Conservation (phyloP, 2,888 invertebrate species). For the Sphaerophoria rueppellii region DNA sequence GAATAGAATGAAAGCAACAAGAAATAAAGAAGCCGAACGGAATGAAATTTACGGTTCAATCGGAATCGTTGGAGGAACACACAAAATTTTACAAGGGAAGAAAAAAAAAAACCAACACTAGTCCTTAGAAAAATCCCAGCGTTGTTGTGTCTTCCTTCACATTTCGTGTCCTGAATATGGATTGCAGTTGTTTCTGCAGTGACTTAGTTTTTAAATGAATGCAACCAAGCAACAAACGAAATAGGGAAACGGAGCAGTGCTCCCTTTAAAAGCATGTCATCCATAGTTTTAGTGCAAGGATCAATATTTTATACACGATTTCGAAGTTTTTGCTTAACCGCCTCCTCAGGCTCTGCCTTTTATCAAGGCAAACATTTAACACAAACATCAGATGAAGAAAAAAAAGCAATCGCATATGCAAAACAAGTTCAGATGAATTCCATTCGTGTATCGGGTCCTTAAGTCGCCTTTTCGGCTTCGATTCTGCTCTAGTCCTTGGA, state of each 20-base stretch:
- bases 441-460: slow-evolving; percentile 35
- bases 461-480: background rate
- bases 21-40: slow-evolving; percentile 39
- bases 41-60: slow-evolving; percentile 55
- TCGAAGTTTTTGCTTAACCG: background rate
- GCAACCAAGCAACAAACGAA: slow-evolving; percentile 49
- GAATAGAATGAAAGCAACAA: slow-evolving; percentile 27
- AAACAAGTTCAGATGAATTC: slow-evolving; percentile 63
- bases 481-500: background rate
- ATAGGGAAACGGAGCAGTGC: background rate
- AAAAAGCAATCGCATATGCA: slow-evolving; percentile 26
- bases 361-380: background rate
- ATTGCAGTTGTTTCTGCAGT: slow-evolving; percentile 14
- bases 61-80: slow-evolving; percentile 33
- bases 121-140: slow-evolving; percentile 17
- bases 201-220: slow-evolving; percentile 45
- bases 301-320: slow-evolving; percentile 42
- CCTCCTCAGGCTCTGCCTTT: background rate
- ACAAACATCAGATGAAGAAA: slow-evolving; percentile 10
- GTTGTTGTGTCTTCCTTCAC: slow-evolving; percentile 1
- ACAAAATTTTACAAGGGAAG: slow-evolving; percentile 21
- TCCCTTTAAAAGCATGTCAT: slow-evolving; percentile 4
- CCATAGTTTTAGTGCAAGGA: slow-evolving; percentile 37
- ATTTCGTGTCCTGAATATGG: slow-evolving; percentile 56
- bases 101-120: background rate